Evolutionary conservation across 2,888 invertebrate genomes (phyloP).

Genomic region (Drosophila algonquin): DNA sequence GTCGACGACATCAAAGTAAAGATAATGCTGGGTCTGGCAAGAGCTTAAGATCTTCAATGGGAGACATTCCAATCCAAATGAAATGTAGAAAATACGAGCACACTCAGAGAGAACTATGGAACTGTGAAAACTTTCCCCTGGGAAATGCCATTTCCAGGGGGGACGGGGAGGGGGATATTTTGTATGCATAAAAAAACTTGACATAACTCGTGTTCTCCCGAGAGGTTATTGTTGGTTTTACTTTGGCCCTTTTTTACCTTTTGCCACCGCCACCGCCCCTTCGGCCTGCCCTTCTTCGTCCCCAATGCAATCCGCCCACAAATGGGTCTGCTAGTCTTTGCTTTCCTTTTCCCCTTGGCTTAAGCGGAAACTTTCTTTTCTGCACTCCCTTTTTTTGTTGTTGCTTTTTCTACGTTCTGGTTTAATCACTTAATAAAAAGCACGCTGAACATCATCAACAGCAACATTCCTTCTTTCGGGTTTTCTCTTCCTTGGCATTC

Average conservation of each 20-base stretch:
- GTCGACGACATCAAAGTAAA: neutral
- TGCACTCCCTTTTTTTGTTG: neutral
- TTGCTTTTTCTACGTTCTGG: constrained; percentile 12
- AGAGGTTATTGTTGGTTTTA: neutral
- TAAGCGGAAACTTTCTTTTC: constrained; percentile 15
- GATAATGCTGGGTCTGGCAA: neutral
- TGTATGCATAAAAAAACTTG: neutral
- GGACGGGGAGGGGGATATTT: neutral
- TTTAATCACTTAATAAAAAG: constrained; percentile 48
- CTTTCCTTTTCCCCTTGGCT: constrained; percentile 7
- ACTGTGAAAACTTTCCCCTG: neutral
- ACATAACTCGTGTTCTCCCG: neutral
- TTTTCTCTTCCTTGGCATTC: constrained; percentile 2
- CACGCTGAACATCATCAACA: constrained; percentile 50
- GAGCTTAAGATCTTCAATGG: neutral
- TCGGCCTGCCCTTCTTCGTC: too few relatives aligned
- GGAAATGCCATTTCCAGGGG: neutral
- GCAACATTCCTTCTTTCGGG: constrained; percentile 38
- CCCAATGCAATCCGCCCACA: neutral
- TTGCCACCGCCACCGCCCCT: neutral
- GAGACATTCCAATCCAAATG: neutral
- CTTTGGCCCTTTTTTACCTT: neutral
- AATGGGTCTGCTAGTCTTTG: neutral
- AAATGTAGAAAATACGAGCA: neutral
- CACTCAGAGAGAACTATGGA: neutral